Base-by-base conservation (phyloP, 2,888 invertebrate species). In the Cecidostiba fungosa region DNA sequence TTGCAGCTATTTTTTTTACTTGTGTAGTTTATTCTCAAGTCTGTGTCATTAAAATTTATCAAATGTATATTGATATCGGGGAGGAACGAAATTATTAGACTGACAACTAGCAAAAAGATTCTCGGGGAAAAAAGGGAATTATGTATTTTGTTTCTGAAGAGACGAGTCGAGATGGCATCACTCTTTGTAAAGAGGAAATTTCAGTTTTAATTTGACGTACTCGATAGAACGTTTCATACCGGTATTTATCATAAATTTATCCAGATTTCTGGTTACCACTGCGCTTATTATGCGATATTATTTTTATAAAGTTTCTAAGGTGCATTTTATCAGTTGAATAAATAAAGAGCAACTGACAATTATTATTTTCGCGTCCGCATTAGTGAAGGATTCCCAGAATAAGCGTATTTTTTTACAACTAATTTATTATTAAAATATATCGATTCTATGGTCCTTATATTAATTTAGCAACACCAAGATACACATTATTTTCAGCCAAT, bases 131-230 rank as follows among this genome's bases (percentile, higher is more conserved):
- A n/a, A n/a, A n/a, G 3, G 19, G 1, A 54, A 54, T 54, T 54
- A 54, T 59, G 54, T 66, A 66, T 66, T 26, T 66, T 16, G 0
- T 29, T 14, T 29, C 66, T 26, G 62, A 66, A 23, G 59, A 23
- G 62, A 62, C 12, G 0, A 26, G 12, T 26, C 26, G 12, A 26
- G 29, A 14, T 14, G 23, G 39, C 10, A 43, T 72, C 72, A 39
- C 36, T 39, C 26, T 32, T 79, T 5, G n/a, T 70, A 23, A 69
- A 79, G n/a, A 79, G 79, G 69, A 79, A 79, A 16, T 50, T 79
- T 79, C 69, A 79, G 50, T 78, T 32, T 79, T 50, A 79, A 70
- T 79, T 69, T 50, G 47, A 19, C 32, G 39, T 39, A 3, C 59
- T 12, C n/a, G 10, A 69, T 47, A 3, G 19, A 43, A n/a, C 32